These are phyloP conservation scores for Caenorhabditis elegans DNA, from an alignment of 1,140 invertebrate species.

Conservation along the genomic window DNA sequence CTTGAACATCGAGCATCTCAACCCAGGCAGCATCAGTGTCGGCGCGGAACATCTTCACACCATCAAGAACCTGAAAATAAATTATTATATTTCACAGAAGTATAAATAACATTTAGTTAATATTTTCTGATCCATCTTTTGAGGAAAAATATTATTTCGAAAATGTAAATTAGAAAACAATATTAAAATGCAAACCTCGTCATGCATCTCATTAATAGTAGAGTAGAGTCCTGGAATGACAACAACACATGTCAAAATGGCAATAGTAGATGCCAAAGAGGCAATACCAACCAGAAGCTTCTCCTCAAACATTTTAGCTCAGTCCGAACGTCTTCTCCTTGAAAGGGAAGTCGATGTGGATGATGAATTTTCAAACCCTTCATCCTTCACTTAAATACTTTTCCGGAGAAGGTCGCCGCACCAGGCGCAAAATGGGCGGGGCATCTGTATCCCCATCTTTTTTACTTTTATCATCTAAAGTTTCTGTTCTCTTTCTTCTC, in stretches of 20 bases:
- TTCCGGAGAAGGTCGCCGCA: slow-evolving; percentile 32
- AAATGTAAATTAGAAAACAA: not conserved
- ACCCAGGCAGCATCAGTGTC: slow-evolving; percentile 14
- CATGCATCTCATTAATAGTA: slow-evolving; percentile 44
- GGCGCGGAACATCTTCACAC: not conserved
- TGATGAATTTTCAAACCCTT: not conserved
- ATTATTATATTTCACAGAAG: not conserved
- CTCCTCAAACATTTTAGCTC: slow-evolving; percentile 36
- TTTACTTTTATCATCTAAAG: slow-evolving; percentile 13
- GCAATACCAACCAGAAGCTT: slow-evolving; percentile 42
- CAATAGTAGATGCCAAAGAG: slow-evolving; percentile 24
- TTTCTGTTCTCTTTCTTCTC: not conserved
- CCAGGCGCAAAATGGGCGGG: slow-evolving; percentile 24
- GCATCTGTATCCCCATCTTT: not conserved
- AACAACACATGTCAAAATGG: slow-evolving; percentile 33
- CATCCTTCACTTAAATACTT: not conserved
- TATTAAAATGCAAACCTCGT: slow-evolving; percentile 34
- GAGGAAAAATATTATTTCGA: too few relatives aligned
- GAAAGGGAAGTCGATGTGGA: not conserved
- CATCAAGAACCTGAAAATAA: not conserved
- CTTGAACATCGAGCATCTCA: slow-evolving; percentile 27
- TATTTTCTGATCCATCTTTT: too few relatives aligned
- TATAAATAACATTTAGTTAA: too few relatives aligned
- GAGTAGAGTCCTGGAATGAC: slow-evolving; percentile 42
- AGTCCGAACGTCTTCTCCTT: not conserved